Conservation (phyloP, 2,113 vertebrate genomes). For the Jacana jacana region DNA sequence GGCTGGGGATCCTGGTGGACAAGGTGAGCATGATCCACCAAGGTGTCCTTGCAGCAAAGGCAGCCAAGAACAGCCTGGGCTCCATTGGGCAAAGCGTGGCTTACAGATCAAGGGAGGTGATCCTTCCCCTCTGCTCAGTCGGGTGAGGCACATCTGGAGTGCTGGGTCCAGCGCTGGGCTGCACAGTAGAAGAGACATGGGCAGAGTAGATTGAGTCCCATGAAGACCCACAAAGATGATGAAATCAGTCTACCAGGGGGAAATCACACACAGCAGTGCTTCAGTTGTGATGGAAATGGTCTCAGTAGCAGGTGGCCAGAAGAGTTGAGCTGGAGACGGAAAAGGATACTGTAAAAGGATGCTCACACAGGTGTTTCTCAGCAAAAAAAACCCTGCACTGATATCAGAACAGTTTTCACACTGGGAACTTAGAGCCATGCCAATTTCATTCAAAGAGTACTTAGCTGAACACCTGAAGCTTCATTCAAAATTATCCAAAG, state of each 20-base stretch:
- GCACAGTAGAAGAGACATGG: accelerated
- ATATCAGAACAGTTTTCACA: background rate
- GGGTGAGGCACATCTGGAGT: background rate
- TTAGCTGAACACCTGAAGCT: background rate
- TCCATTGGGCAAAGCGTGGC: background rate
- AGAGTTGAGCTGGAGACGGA: background rate
- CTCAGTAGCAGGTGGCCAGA: background rate
- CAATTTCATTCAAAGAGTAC: background rate
- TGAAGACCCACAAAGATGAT: background rate
- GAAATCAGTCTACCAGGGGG: background rate
- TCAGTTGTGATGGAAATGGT: background rate
- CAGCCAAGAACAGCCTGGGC: background rate
- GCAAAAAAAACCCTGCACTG: background rate
- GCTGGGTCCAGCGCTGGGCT: background rate
- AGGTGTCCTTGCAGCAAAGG: background rate
- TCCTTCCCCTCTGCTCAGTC: background rate
- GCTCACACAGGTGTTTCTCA: background rate
- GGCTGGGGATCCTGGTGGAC: background rate
- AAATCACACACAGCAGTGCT: background rate
- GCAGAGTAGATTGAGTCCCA: accelerated
- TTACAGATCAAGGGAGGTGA: background rate
- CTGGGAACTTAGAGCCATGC: background rate
- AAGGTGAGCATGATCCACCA: background rate
- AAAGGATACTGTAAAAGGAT: background rate
- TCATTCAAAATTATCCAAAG: background rate